Base-by-base conservation (phyloP, 2,113 vertebrate genomes). In the Sebastes schlegelii region DNA sequence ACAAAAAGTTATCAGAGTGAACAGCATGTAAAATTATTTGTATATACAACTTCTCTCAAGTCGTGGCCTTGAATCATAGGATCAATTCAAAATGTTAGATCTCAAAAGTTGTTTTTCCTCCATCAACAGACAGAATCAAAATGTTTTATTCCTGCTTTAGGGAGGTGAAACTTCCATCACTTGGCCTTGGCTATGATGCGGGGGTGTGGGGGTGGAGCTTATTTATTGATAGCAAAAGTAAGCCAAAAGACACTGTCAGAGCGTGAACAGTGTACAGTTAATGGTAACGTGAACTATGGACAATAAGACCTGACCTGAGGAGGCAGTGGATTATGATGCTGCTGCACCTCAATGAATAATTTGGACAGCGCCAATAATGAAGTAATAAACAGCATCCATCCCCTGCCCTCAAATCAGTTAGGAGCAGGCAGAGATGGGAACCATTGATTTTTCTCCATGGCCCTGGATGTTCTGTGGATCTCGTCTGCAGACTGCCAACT, bases 401-500 rank as follows among this genome's bases (percentile, higher is more conserved):
- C 57, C 49, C 66, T 83, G 85, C 73, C 77, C 90, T 88, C 54
- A 21, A 66, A 89, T 89, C 83, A 67, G 87, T 77, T 77, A 42
- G 79, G 63, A 76, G 82, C 83, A 77, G 45, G 81, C 75, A 74
- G 55, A 85, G 86, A 87, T 91, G 83, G 89, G 87, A 89, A 83
- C 76, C 92, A 95, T 95, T 83, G 94, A 95, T 94, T 94, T 34
- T 94, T 89, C 83, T 87, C 72, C 83, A 58, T 65, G 82, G 89
- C 88, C 90, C 91, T 88, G 85, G 88, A 91, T 86, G 83, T 91
- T 88, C 64, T 80, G 84, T 81, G 90, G 87, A 89, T 91, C 90
- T 81, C 54, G 84, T 88, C 90, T 87, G 84, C 82, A 86, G 92
- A 93, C 92, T 93, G 91, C 92, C 91, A 92, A 93, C 90, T 90